phyloP scores from a whole-genome alignment of 2,797 vertebrate genomes.

The Sebastolobus alascanus region DNA sequence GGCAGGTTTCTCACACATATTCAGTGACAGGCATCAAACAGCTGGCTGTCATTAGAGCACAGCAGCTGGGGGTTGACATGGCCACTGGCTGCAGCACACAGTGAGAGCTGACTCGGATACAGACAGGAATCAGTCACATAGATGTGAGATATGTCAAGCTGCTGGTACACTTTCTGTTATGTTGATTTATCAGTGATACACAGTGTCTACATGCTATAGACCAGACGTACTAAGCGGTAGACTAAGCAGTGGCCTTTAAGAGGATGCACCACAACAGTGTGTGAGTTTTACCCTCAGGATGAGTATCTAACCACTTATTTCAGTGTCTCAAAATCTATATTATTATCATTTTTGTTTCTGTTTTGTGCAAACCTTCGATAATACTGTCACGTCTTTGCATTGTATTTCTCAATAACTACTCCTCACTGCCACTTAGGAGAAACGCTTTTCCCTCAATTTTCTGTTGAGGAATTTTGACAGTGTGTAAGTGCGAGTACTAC shows the following conservation, averaged over 20 bases:
- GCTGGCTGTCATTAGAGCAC: conserved; percentile 78
- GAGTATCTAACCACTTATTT: too few relatives aligned
- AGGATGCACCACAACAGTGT: too few relatives aligned
- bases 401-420: neutral
- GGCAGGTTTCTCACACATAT: conserved; percentile 84
- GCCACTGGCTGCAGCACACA: conserved; percentile 34
- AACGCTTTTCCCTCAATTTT: neutral
- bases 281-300: too few relatives aligned
- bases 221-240: neutral
- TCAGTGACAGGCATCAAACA: conserved; percentile 82
- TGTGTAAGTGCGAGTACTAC: neutral
- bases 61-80: conserved; percentile 78
- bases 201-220: neutral
- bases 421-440: neutral
- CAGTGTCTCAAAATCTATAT: neutral
- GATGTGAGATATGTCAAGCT: conserved; percentile 32
- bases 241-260: neutral
- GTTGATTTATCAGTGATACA: conserved; percentile 1
- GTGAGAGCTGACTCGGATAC: conserved; percentile 43
- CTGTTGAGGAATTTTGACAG: neutral
- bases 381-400: neutral
- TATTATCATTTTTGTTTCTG: neutral
- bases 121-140: conserved; percentile 55
- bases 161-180: neutral
- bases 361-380: neutral